Conservation (phyloP, 2,797 vertebrate species). For the Acanthornis magna region DNA sequence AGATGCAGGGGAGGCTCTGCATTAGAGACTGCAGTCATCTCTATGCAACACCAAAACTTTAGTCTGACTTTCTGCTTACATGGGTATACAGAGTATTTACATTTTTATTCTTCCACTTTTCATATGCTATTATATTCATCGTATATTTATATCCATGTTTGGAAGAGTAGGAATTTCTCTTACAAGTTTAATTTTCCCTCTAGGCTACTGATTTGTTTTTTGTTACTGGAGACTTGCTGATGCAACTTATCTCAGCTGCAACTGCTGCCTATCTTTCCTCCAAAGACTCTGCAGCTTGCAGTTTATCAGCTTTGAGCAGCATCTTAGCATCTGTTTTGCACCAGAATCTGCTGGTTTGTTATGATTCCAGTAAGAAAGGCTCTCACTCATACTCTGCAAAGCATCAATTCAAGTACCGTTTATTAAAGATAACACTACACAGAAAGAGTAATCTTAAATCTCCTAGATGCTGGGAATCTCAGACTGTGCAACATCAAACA, state of each 20-base stretch:
- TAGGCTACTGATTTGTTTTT: neutral
- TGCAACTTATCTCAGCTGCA: neutral
- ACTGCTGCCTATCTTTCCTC: neutral
- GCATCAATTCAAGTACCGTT: neutral
- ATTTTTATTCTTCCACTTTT: neutral
- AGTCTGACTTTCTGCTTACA: neutral
- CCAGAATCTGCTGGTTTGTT: neutral
- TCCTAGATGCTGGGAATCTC: neutral
- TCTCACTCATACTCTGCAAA: neutral
- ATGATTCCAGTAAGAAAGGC: neutral
- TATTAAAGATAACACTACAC: neutral
- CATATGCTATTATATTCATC: neutral
- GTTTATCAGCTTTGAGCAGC: neutral
- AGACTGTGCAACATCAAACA: neutral
- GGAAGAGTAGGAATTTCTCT: neutral
- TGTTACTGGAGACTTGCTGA: neutral
- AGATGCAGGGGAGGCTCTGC: neutral
- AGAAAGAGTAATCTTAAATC: neutral
- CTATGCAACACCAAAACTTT: neutral
- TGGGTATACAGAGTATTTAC: neutral
- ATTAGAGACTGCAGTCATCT: neutral
- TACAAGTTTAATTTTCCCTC: neutral
- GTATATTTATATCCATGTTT: neutral
- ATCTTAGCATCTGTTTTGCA: neutral
- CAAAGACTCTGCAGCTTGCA: neutral